Base-by-base conservation (phyloP, 2,113 vertebrate genomes). In the Nothocercus julius region DNA sequence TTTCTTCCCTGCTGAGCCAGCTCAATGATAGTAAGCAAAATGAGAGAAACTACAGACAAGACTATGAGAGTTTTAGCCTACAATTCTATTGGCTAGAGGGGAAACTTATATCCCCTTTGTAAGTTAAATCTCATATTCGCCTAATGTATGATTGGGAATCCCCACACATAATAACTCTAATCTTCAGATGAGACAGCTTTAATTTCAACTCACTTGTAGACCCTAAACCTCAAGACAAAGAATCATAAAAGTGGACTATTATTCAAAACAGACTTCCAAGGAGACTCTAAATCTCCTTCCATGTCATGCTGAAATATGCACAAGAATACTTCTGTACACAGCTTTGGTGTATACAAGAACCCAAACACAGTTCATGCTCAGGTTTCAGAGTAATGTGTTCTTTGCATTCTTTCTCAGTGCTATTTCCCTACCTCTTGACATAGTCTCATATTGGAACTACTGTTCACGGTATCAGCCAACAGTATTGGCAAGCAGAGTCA, bases 151-250 rank as follows among this genome's bases (percentile, higher is more conserved):
- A 44, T 44, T 13, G 42, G 42, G 42, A 44, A 44, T 44, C 42
- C 42, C 74, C 36, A 80, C 38, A 69, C 44, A 74, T 58, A 94
- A 47, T 51, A 91, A 82, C 87, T 62, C 49, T 53, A 25, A 9
- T 38, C 49, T 85, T 82, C 82, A 89, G 67, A 54, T 87, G 82
- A 92, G 87, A 53, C 16, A 7, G 25, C 67, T 89, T 62, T 49
- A 87, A 87, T 90, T 90, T 88, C 68, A 73, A 53, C 77, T 70
- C 59, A 82, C 18, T 87, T 93, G 64, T 49, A 85, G 54, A 74
- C 42, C 40, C 36, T 34, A 90, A 83, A 19, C 5, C 24, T 81
- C 49, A 63, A 49, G 54, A 79, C 21, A 90, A 89, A 85, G 67
- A 42, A 40, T 85, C 40, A 66, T 75, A 70, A 64, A 90, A 87